Evolutionary conservation across 2,113 vertebrate genomes (phyloP).

Genomic region (Orthonyx spaldingii): DNA sequence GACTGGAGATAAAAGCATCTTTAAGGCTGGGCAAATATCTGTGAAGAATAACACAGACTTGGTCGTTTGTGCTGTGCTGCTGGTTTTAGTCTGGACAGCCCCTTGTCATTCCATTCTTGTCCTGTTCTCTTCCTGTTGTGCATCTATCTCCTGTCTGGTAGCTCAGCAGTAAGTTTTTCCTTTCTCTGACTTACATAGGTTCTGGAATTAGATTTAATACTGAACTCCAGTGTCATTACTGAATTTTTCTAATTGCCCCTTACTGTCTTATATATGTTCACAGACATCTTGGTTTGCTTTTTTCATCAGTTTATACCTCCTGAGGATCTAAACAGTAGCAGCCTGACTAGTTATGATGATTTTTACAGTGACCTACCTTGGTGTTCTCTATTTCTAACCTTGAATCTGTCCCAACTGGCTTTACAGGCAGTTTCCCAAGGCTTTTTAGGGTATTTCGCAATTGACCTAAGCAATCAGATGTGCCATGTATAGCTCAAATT

Average conservation of each 20-base stretch:
- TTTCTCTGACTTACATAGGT: not conserved
- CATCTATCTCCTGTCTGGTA: not conserved
- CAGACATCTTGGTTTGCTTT: not conserved
- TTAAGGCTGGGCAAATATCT: not conserved
- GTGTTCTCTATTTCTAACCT: conserved; percentile 41
- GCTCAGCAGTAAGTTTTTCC: not conserved
- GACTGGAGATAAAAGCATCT: not conserved
- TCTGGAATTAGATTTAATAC: not conserved
- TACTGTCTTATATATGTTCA: not conserved
- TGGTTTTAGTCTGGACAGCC: not conserved
- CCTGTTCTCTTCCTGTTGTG: not conserved
- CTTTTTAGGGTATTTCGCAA: conserved; percentile 55
- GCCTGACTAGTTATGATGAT: not conserved
- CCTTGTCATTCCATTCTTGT: not conserved
- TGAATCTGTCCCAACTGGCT: conserved; percentile 48
- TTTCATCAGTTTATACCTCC: not conserved
- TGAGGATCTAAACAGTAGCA: not conserved
- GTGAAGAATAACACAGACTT: not conserved
- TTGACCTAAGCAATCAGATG: conserved; percentile 25
- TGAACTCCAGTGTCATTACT: not conserved
- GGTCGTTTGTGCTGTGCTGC: not conserved
- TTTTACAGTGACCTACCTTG: not conserved
- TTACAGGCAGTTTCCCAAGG: conserved; percentile 30
- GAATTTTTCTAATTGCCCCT: not conserved
- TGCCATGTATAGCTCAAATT: not conserved